Percentiles rank a stretch among this genome's conserved stretches.
Conservation (phyloP, 2,888 invertebrate species). For the Tachina lurida region DNA sequence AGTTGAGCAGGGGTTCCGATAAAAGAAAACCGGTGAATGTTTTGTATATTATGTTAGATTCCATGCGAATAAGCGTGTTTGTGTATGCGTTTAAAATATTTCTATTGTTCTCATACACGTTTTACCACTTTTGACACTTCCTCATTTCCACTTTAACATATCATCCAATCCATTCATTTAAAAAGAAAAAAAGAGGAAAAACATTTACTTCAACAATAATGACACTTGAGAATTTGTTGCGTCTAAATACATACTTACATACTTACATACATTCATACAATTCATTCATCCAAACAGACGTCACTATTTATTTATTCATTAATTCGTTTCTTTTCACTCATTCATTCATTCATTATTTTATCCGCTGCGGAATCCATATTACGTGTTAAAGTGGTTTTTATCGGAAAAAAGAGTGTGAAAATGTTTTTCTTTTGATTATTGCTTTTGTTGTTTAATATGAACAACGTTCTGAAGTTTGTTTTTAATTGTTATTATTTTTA, state of each 20-base stretch:
- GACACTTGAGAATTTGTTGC: conserved; percentile 61
- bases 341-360: conserved; percentile 18
- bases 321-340: conserved; percentile 39
- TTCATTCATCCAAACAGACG: conserved; percentile 66
- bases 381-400: conserved; percentile 69
- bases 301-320: conserved; percentile 59
- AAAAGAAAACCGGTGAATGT: neutral
- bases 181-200: conserved; percentile 9
- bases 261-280: neutral
- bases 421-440: conserved; percentile 35
- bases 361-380: conserved; percentile 50
- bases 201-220: conserved; percentile 57
- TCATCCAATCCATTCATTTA: conserved; percentile 31
- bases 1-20: neutral
- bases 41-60: conserved; percentile 2
- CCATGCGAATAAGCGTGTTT: neutral
- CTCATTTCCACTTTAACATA: conserved; percentile 53
- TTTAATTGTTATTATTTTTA: conserved; percentile 38
- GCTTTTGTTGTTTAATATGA: conserved; percentile 40
- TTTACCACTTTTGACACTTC: conserved; percentile 67
- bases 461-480: conserved; percentile 28
- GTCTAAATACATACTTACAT: conserved; percentile 3
- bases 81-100: neutral
- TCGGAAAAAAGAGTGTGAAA: conserved; percentile 25
- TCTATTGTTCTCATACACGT: conserved; percentile 67